phyloP scores from a whole-genome alignment of 1,140 invertebrate genomes.

The Saccostrea glomerata region DNA sequence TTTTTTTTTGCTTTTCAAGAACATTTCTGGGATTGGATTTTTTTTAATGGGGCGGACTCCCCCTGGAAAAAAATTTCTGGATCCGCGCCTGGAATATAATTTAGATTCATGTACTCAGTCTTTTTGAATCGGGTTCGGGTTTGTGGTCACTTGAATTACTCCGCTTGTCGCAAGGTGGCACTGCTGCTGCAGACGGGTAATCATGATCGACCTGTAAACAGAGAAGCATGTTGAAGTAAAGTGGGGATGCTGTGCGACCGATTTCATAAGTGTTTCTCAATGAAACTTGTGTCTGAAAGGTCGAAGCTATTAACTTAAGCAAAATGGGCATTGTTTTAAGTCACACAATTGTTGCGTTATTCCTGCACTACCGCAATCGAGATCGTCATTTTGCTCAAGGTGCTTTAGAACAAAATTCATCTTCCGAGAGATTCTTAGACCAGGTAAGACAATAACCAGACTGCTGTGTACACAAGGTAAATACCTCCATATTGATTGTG shows the following conservation, averaged over 20 bases:
- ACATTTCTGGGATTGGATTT: too few species aligned
- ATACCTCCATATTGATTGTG: not conserved
- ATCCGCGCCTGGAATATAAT: too few species aligned
- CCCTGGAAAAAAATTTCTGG: too few species aligned
- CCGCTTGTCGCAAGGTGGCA: conserved; percentile 33
- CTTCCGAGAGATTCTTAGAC: not conserved
- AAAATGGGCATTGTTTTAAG: conserved; percentile 18
- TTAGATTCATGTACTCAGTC: not conserved
- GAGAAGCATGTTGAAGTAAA: conserved; percentile 10
- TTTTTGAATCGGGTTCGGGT: conserved; percentile 32
- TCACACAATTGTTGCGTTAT: conserved; percentile 23
- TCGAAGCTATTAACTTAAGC: not conserved
- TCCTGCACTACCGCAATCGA: conserved; percentile 19
- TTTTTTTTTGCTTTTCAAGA: too few species aligned
- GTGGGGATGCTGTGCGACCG: not conserved
- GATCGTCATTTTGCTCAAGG: not conserved
- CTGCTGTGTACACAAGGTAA: not conserved
- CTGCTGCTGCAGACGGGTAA: conserved; percentile 27
- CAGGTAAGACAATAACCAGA: conserved; percentile 1
- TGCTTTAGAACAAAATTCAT: conserved; percentile 1
- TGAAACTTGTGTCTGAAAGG: not conserved
- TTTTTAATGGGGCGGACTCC: too few species aligned
- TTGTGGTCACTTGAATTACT: conserved; percentile 31
- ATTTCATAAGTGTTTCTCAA: conserved; percentile 12
- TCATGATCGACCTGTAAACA: conserved; percentile 35